These are phyloP conservation scores for Numenius arquata DNA, from an alignment of 2,113 vertebrate genomes.

Conservation along the genomic window DNA sequence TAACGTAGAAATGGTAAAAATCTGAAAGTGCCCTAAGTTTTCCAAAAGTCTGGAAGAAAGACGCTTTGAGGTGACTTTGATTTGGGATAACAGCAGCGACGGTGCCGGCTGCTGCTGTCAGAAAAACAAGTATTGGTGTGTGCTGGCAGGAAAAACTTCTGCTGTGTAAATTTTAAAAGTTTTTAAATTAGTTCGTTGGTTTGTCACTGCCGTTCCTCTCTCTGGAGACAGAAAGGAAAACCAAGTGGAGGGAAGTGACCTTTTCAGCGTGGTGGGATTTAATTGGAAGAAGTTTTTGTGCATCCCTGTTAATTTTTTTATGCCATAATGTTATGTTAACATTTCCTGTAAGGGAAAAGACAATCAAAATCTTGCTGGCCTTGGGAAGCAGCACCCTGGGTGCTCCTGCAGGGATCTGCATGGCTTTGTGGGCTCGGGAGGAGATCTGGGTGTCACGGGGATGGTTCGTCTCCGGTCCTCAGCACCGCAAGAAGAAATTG, in stretches of 20 bases:
- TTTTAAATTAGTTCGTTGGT: not conserved
- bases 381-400: not conserved
- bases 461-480: not conserved
- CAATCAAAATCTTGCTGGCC: not conserved
- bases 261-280: not conserved
- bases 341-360: not conserved
- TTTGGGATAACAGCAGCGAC: rapidly evolving
- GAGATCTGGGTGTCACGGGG: not conserved
- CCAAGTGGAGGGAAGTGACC: not conserved
- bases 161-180: not conserved
- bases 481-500: rapidly evolving
- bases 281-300: not conserved
- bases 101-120: not conserved
- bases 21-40: rapidly evolving
- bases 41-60: not conserved
- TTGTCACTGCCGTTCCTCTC: not conserved
- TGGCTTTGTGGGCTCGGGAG: not conserved
- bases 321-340: not conserved
- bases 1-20: not conserved
- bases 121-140: not conserved
- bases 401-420: rapidly evolving
- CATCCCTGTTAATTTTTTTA: not conserved
- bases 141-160: not conserved
- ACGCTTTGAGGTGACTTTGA: not conserved
- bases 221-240: not conserved